Evolutionary conservation across 2,113 vertebrate genomes (phyloP).

Genomic region (Theropithecus gelada): DNA sequence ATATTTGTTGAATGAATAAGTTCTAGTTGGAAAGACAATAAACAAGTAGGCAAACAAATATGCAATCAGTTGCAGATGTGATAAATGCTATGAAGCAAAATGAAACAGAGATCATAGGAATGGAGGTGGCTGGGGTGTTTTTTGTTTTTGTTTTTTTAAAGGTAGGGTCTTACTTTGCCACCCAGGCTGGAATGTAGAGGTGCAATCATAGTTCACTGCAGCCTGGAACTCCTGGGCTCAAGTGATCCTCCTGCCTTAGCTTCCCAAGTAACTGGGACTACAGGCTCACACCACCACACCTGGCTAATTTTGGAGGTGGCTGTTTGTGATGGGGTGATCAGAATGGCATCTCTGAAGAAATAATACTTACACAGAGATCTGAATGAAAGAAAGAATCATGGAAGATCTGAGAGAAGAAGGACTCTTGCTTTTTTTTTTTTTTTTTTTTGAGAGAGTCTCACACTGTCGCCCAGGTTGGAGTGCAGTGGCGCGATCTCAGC

Average conservation of each 20-base stretch:
- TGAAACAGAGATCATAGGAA: background rate
- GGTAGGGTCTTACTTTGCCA: too few relatives aligned
- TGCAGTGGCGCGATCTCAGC: too few relatives aligned
- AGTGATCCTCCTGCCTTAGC: too few relatives aligned
- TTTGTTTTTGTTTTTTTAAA: too few relatives aligned
- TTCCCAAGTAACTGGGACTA: too few relatives aligned
- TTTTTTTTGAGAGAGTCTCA: too few relatives aligned
- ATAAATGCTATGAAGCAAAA: background rate
- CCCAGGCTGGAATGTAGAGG: too few relatives aligned
- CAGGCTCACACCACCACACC: too few relatives aligned
- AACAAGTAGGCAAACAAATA: background rate
- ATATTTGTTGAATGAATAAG: background rate
- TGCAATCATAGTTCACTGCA: too few relatives aligned
- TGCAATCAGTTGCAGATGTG: background rate
- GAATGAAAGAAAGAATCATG: background rate
- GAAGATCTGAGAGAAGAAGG: background rate
- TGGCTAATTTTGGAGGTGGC: background rate
- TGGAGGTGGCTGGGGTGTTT: background rate
- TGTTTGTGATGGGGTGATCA: rapidly evolving
- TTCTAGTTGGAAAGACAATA: background rate
- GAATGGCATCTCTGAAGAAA: background rate
- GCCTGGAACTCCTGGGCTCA: too few relatives aligned
- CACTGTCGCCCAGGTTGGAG: too few relatives aligned
- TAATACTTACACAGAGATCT: background rate
- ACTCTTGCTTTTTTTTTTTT: background rate